These are phyloP conservation scores for Oithona nana DNA, from an alignment of 2,888 invertebrate species.

Conservation along the genomic window DNA sequence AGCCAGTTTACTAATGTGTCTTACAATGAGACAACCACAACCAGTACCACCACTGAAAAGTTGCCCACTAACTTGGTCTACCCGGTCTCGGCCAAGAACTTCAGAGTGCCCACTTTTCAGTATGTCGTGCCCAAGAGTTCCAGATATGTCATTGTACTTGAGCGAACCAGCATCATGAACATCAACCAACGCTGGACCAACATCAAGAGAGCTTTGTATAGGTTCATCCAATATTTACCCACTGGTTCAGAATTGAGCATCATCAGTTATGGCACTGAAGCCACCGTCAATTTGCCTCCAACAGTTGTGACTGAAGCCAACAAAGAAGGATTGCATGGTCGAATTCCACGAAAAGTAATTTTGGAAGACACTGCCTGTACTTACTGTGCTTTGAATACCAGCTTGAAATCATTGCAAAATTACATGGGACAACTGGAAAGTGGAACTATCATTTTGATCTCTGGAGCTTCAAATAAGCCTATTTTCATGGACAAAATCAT, in stretches of 20 bases:
- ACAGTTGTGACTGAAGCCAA: slow-evolving; percentile 23
- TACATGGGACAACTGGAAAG: background rate
- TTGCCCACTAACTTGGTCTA: background rate
- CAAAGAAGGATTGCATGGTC: slow-evolving; percentile 23
- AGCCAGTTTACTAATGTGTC: no score
- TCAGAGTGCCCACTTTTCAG: background rate
- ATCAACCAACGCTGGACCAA: slow-evolving; percentile 22
- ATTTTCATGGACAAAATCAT: background rate
- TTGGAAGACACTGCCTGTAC: slow-evolving; percentile 17
- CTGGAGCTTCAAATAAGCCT: background rate
- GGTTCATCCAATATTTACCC: slow-evolving; percentile 23
- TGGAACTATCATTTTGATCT: slow-evolving; percentile 8
- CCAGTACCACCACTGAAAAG: background rate
- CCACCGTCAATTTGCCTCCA: slow-evolving; percentile 22
- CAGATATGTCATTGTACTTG: slow-evolving; percentile 6
- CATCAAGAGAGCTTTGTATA: slow-evolving; percentile 22
- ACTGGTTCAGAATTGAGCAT: slow-evolving; percentile 23
- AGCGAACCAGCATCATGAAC: slow-evolving; percentile 12
- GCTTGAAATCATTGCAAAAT: background rate
- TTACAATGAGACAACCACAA: background rate
- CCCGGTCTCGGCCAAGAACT: background rate
- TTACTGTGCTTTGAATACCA: slow-evolving; percentile 17
- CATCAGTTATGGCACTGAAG: slow-evolving; percentile 22
- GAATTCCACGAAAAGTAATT: slow-evolving; percentile 23
- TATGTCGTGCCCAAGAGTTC: background rate